A percentile compares a stretch with the other conserved stretches of the same genome.
phyloP scores from a whole-genome alignment of 2,888 invertebrate genomes.

The Boloria selene region DNA sequence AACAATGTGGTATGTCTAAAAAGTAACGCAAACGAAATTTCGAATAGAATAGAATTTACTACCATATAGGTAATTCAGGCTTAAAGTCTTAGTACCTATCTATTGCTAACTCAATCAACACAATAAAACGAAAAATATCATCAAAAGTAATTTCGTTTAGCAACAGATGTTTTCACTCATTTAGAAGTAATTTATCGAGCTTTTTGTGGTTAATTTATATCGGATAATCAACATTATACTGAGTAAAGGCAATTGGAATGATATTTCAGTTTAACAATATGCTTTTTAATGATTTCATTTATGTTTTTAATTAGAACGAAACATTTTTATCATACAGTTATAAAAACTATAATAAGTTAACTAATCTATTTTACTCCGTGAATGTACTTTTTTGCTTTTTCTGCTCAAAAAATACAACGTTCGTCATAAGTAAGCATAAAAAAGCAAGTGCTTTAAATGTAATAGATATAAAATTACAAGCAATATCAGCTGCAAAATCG shows the following conservation, averaged over 20 bases:
- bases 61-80: too few relatives aligned
- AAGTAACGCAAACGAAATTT: too few relatives aligned
- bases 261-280: constrained; percentile 8
- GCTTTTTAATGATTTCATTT: constrained; percentile 2
- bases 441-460: too few relatives aligned
- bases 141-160: constrained; percentile 1
- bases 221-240: constrained; percentile 11
- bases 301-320: background rate
- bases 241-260: background rate
- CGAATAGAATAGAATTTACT: too few relatives aligned
- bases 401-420: too few relatives aligned
- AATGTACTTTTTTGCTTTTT: background rate
- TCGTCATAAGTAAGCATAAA: too few relatives aligned
- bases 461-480: too few relatives aligned
- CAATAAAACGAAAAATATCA: background rate
- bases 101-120: background rate
- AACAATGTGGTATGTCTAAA: too few relatives aligned
- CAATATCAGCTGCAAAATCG: too few relatives aligned
- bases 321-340: background rate
- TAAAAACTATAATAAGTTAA: background rate
- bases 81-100: background rate
- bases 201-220: constrained; percentile 24
- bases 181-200: constrained; percentile 14
- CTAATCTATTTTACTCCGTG: background rate
- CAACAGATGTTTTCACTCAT: constrained; percentile 17